Conservation (phyloP, 2,797 vertebrate species). For the Takifugu rubripes region DNA sequence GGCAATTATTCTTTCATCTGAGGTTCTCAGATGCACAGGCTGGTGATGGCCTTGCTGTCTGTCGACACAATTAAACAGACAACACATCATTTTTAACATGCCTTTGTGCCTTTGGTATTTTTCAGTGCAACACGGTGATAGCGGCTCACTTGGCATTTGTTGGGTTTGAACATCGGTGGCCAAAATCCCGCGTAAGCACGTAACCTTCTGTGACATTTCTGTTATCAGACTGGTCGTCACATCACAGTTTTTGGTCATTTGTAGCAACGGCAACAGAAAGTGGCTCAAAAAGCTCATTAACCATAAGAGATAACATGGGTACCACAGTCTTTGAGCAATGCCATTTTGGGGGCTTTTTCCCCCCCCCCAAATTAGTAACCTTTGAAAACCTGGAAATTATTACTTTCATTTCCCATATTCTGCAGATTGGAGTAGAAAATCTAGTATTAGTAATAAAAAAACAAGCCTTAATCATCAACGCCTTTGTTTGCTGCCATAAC, state of each 20-base stretch:
- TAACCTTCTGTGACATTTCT: constrained; percentile 18
- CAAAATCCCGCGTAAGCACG: constrained; percentile 12
- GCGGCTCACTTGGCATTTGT: constrained; percentile 12
- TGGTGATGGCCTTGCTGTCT: constrained; percentile 38
- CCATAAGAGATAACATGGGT: constrained; percentile 20
- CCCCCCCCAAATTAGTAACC: constrained; percentile 24
- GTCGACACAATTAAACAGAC: constrained; percentile 46
- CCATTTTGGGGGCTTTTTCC: constrained; percentile 33
- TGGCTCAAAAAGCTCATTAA: constrained; percentile 10
- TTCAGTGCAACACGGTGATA: constrained; percentile 14
- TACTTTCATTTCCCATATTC: constrained; percentile 42
- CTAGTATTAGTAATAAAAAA: constrained; percentile 51
- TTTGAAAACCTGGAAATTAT: constrained; percentile 45
- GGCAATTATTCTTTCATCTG: constrained; percentile 58
- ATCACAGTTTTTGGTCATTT: constrained; percentile 4
- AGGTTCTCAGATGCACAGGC: constrained; percentile 38
- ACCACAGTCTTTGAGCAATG: constrained; percentile 8
- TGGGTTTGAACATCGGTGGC: constrained; percentile 18
- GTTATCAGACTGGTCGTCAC: constrained; percentile 5
- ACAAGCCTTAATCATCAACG: constrained; percentile 53
- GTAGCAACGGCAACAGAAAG: constrained; percentile 14
- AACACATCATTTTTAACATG: constrained; percentile 38
- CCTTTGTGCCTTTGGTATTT: constrained; percentile 35
- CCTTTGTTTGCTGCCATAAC: constrained; percentile 57
- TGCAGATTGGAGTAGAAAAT: constrained; percentile 49